A percentile compares a stretch with the other conserved stretches of the same genome.
Conservation (phyloP, 2,797 vertebrate genomes). For the Parauchenoglanis punctatus region DNA sequence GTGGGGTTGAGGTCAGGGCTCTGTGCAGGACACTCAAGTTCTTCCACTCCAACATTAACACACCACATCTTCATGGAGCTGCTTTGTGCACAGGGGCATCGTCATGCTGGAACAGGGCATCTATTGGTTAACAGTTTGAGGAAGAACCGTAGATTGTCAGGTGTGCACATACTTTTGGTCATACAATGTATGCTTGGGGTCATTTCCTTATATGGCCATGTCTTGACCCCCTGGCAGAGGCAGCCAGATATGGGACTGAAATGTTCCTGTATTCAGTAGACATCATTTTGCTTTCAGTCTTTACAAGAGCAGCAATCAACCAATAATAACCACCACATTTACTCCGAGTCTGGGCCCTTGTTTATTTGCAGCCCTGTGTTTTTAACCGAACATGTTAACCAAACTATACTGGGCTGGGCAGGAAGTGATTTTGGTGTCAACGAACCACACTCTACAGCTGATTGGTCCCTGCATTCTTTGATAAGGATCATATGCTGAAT, state of each 20-base stretch:
- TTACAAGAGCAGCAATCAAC: background rate
- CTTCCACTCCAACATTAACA: too few species aligned
- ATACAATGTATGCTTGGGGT: background rate
- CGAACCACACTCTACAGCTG: background rate
- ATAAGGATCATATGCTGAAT: background rate
- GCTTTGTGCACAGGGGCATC: too few species aligned
- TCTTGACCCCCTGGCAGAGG: background rate
- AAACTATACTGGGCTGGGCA: too few species aligned
- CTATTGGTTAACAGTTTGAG: background rate
- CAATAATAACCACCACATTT: background rate
- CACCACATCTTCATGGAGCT: too few species aligned
- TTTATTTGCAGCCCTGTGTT: background rate
- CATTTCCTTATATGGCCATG: background rate
- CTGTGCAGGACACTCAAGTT: too few species aligned
- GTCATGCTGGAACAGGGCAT: too few species aligned
- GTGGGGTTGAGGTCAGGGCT: too few species aligned
- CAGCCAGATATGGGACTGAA: background rate
- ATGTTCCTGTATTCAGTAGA: background rate
- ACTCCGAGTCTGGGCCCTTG: background rate
- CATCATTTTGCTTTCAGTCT: background rate
- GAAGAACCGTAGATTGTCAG: background rate
- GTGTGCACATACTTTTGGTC: background rate
- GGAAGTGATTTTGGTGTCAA: background rate
- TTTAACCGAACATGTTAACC: background rate
- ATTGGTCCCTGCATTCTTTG: too few species aligned